Percentiles rank a stretch among this genome's conserved stretches.
Evolutionary conservation across 2,797 vertebrate species (phyloP).

Genomic region (Takifugu ocellatus): DNA sequence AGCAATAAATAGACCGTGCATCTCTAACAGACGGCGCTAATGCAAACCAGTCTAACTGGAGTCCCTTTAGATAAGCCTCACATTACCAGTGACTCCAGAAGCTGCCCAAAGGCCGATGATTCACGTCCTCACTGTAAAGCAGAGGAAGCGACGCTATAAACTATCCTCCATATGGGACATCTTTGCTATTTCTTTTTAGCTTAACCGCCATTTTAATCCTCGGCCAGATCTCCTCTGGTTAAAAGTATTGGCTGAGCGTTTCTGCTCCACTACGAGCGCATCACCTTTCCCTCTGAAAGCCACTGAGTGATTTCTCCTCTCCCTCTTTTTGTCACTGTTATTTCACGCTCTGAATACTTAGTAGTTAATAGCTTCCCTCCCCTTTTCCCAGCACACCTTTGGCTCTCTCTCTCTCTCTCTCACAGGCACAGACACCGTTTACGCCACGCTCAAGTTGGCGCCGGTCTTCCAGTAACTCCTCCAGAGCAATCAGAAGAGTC

Average conservation of each 20-base stretch:
- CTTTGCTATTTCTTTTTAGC: no score
- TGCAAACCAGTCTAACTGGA: constrained; percentile 37
- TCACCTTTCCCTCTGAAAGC: constrained; percentile 66
- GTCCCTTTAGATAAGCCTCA: constrained; percentile 55
- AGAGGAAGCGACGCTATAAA: constrained; percentile 35
- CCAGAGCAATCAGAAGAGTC: constrained; percentile 61
- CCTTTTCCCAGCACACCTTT: constrained; percentile 56
- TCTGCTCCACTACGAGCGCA: constrained; percentile 61
- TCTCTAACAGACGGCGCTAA: constrained; percentile 39
- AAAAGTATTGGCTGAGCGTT: constrained; percentile 58
- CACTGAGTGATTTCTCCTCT: constrained; percentile 72
- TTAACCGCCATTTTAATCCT: no score
- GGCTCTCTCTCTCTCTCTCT: constrained; percentile 26
- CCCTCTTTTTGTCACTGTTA: constrained; percentile 76
- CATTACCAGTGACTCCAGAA: constrained; percentile 54
- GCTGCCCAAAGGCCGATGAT: constrained; percentile 52
- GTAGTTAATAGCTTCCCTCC: constrained; percentile 76
- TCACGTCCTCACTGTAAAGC: constrained; percentile 62
- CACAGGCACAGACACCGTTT: constrained; percentile 23
- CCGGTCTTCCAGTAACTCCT: constrained; percentile 59
- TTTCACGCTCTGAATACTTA: constrained; percentile 81
- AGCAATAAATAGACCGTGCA: constrained; percentile 33
- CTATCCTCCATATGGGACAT: no score
- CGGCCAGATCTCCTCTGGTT: constrained; percentile 42
- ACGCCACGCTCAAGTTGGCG: constrained; percentile 59